These are phyloP conservation scores for Scaptomyza cyrtandrae DNA, from an alignment of 2,888 invertebrate genomes.

Conservation along the genomic window DNA sequence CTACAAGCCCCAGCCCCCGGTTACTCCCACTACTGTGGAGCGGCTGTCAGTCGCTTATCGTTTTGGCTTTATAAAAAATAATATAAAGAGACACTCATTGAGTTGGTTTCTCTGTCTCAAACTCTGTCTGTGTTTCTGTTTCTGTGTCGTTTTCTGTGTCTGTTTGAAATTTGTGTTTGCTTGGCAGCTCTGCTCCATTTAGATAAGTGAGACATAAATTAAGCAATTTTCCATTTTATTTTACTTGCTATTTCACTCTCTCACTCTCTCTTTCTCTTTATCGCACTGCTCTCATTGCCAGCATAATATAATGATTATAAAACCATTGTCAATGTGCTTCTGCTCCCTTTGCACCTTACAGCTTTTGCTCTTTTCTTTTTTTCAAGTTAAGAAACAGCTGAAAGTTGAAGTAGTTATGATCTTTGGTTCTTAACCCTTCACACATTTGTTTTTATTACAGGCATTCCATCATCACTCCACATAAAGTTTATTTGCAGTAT, in stretches of 20 bases:
- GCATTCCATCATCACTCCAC: slow-evolving; percentile 31
- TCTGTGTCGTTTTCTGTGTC: slow-evolving; percentile 10
- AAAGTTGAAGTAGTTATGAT: slow-evolving; percentile 31
- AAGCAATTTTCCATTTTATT: slow-evolving; percentile 76
- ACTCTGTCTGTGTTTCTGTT: too few relatives aligned
- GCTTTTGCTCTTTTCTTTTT: neutral
- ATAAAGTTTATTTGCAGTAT: slow-evolving; percentile 66
- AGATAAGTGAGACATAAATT: slow-evolving; percentile 79
- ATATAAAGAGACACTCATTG: slow-evolving; percentile 69
- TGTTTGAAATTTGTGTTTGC: slow-evolving; percentile 27
- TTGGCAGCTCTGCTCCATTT: slow-evolving; percentile 73
- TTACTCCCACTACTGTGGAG: slow-evolving; percentile 6
- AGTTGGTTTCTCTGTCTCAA: slow-evolving; percentile 17
- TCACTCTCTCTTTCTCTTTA: neutral
- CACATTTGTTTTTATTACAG: slow-evolving; percentile 22
- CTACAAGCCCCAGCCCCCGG: neutral
- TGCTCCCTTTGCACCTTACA: slow-evolving; percentile 12
- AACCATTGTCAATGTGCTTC: slow-evolving; percentile 68
- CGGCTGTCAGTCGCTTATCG: slow-evolving; percentile 67
- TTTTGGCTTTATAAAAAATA: slow-evolving; percentile 67
- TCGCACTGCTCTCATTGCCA: slow-evolving; percentile 11
- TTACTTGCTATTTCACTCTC: slow-evolving; percentile 27
- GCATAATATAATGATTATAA: slow-evolving; percentile 72
- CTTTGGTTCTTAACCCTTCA: slow-evolving; percentile 42
- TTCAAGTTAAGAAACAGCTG: slow-evolving; percentile 16